Evolutionary conservation across 1,140 invertebrate species (phyloP).

Genomic region (Antheraea pernyi): DNA sequence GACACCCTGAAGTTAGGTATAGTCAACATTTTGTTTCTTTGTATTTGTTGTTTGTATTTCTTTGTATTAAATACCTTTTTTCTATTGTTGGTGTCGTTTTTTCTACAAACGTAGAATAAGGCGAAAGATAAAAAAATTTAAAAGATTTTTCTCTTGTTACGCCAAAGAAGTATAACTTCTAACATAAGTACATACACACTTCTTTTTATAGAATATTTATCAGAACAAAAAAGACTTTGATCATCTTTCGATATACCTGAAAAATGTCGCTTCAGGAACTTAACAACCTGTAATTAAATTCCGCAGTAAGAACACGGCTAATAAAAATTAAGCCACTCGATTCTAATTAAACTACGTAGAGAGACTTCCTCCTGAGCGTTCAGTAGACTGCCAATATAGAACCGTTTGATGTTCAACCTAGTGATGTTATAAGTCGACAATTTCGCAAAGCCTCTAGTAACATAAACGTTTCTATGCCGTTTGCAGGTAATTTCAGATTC

Average conservation of each 20-base stretch:
- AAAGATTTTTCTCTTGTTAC: too few species aligned
- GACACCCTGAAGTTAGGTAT: too few species aligned
- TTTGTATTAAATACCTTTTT: too few species aligned
- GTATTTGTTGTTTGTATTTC: too few species aligned
- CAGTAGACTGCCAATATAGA: background rate
- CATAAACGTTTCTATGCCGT: background rate
- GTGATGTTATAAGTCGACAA: background rate
- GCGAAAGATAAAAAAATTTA: too few species aligned
- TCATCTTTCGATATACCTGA: background rate
- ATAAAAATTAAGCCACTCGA: conserved; percentile 13
- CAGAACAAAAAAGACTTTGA: background rate
- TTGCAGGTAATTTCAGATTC: background rate
- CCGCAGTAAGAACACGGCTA: background rate
- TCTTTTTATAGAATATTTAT: too few species aligned
- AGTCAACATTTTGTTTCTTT: too few species aligned
- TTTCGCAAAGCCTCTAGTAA: background rate
- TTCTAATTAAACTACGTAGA: conserved; percentile 12
- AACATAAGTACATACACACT: too few species aligned
- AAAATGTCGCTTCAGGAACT: background rate
- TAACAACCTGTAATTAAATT: conserved; percentile 13
- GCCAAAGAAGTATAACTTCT: too few species aligned
- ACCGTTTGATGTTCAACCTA: background rate
- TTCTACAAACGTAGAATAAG: too few species aligned
- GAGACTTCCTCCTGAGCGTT: background rate
- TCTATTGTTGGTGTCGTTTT: too few species aligned